Evolutionary conservation across 2,888 invertebrate species (phyloP).

Genomic region (Cenopis cana): DNA sequence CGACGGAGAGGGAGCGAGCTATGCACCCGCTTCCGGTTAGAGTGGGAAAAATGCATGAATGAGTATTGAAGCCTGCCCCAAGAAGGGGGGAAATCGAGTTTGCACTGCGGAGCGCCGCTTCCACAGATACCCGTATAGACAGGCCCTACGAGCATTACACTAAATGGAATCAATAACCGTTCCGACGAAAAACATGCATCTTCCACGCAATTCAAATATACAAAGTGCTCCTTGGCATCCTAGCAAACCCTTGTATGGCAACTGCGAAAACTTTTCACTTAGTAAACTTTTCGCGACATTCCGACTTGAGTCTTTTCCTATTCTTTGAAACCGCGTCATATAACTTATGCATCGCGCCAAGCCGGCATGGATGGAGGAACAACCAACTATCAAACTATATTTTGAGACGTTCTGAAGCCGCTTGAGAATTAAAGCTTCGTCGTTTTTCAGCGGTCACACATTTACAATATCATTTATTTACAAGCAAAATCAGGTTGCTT

Average conservation of each 20-base stretch:
- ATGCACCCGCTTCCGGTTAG: conserved; percentile 66
- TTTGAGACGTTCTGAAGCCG: conserved; percentile 2
- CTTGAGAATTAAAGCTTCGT: conserved; percentile 8
- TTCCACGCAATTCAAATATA: neutral
- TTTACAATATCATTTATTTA: neutral
- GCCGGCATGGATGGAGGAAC: conserved; percentile 13
- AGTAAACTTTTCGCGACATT: conserved; percentile 20
- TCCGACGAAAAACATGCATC: conserved; percentile 45
- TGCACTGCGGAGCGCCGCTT: conserved; percentile 77
- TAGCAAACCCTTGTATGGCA: neutral
- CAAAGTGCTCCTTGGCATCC: conserved; percentile 5
- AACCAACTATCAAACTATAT: conserved; percentile 21
- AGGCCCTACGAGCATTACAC: conserved; percentile 61
- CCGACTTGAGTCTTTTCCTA: conserved; percentile 21
- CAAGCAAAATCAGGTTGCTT: neutral
- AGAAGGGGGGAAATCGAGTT: conserved; percentile 84
- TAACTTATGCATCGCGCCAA: conserved; percentile 28
- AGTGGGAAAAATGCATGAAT: conserved; percentile 82
- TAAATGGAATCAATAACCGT: conserved; percentile 74
- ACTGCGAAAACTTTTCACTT: conserved; percentile 4
- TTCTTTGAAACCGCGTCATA: conserved; percentile 24
- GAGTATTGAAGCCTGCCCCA: conserved; percentile 83
- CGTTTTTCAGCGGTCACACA: neutral
- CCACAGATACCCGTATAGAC: conserved; percentile 69
- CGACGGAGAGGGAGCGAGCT: conserved; percentile 71